Conservation (phyloP, 2,797 vertebrate species). For the Acanthurus lineatus region DNA sequence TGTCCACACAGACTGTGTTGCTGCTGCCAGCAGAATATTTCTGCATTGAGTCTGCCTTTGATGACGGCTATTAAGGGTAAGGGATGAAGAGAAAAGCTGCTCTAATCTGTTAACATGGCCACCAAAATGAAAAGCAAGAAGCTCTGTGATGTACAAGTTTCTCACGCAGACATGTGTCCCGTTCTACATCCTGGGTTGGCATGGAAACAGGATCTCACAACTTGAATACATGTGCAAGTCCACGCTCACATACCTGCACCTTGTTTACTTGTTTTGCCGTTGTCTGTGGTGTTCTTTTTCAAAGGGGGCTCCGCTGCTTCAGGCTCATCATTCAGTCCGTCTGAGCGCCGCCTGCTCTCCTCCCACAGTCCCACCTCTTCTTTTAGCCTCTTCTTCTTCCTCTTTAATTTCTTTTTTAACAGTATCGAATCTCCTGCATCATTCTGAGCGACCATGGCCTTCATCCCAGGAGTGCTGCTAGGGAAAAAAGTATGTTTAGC, state of each 20-base stretch:
- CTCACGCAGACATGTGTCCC: no score
- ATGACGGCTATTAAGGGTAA: no score
- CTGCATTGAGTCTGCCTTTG: no score
- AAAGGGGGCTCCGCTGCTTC: slow-evolving; percentile 45
- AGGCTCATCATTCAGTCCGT: slow-evolving; percentile 21
- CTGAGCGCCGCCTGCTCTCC: slow-evolving; percentile 62
- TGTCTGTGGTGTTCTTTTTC: slow-evolving; percentile 45
- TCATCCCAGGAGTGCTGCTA: slow-evolving; percentile 49
- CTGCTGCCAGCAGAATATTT: no score
- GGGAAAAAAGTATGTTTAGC: not conserved
- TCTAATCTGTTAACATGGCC: no score
- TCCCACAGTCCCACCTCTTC: slow-evolving; percentile 61
- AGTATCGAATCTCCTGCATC: slow-evolving; percentile 31
- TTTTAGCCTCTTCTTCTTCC: slow-evolving; percentile 81
- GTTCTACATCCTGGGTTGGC: slow-evolving; percentile 3
- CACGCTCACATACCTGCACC: slow-evolving; percentile 66
- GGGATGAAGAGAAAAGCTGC: no score
- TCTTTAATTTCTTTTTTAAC: slow-evolving; percentile 77
- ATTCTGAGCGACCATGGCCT: slow-evolving; percentile 22
- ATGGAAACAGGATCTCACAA: slow-evolving; percentile 23
- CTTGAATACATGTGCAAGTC: not conserved
- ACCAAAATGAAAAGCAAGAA: no score
- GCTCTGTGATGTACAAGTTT: no score
- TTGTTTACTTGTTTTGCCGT: slow-evolving; percentile 42
- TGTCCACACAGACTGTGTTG: no score